Base-by-base conservation (phyloP, 92 coral and sea anemone genomes). In the Epizoanthus ramosus region DNA sequence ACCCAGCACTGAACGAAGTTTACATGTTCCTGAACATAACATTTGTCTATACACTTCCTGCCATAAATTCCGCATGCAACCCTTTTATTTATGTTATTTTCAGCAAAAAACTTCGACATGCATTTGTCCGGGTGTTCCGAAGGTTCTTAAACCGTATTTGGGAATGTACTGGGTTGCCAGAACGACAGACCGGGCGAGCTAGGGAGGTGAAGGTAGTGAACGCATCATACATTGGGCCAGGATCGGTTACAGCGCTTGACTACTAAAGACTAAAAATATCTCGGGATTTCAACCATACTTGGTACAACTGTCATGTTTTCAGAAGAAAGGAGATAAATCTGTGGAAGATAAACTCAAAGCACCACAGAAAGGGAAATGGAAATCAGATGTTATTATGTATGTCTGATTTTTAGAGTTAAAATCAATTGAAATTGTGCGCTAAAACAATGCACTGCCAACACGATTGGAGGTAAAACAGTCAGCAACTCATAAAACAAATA, bases 11-110 rank as follows among this genome's bases (percentile, higher is more conserved):
- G 8, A 73, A 79, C 61, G 94, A 95, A 3, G 64, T 94, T 14
- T 86, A 53, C 71, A 63, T 23, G 57, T 91, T 91, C 45, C 68
- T 94, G 41, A 95, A 91, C 47, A 92, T 94, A 28, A 88, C 93
- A 1, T 96, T 96, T 73, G 94, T 94, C 19, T 96, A 92, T 74
- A 94, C 98, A 18, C 83, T 96, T 17, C 99, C 99, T 4, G 89
- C 89, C 85, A 88, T 96, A 66, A 96, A 94, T 89, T 92, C 97
- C 25, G 98, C 99, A 8, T 79, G 93, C 21, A 96, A 96, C 57
- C 99, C 99, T 14, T 84, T 96, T 60, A 94, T 96, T 61, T 96
- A 96, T 65, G 94, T 95, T 12, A 75, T 94, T 86, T 96, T 96
- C 72, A 93, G 97, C 73, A 91, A 88, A 79, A 88, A 83, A 79